These are phyloP conservation scores for Anarrhichthys ocellatus DNA, from an alignment of 2,113 vertebrate genomes.

Conservation along the genomic window DNA sequence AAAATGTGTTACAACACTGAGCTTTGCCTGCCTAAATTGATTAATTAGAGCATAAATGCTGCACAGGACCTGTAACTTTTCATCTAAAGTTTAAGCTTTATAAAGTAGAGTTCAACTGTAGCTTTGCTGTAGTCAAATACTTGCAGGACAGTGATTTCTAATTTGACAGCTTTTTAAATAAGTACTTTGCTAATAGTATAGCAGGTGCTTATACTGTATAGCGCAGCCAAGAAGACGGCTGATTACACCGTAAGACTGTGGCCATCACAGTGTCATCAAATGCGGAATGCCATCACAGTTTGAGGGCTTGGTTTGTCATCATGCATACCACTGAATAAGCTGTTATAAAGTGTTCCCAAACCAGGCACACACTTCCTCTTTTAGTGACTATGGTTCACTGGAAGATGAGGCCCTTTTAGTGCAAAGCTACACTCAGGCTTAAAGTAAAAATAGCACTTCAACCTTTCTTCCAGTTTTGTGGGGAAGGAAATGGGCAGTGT, in stretches of 20 bases:
- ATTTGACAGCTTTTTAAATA: conserved; percentile 56
- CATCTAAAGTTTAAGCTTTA: conserved; percentile 5
- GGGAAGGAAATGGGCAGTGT: conserved; percentile 73
- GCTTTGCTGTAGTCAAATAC: conserved; percentile 29
- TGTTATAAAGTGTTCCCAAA: conserved; percentile 64
- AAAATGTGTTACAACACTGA: conserved; percentile 37
- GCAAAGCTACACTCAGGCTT: conserved; percentile 38
- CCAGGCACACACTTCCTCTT: conserved; percentile 59
- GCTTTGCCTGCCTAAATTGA: conserved; percentile 41
- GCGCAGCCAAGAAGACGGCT: conserved; percentile 27
- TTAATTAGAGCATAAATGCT: conserved; percentile 38
- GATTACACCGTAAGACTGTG: conserved; percentile 16
- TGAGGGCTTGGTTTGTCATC: conserved; percentile 42
- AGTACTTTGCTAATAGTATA: conserved; percentile 56
- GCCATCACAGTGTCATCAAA: conserved; percentile 44
- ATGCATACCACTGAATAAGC: conserved; percentile 53
- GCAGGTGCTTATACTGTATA: conserved; percentile 57
- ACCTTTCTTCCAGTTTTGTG: conserved; percentile 68
- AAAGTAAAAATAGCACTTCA: conserved; percentile 67
- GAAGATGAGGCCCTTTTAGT: conserved; percentile 56
- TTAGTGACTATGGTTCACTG: conserved; percentile 56
- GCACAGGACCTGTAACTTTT: conserved; percentile 24
- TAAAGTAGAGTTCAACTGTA: conserved; percentile 18
- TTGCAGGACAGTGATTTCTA: conserved; percentile 52
- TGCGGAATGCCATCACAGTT: conserved; percentile 32